phyloP scores from a whole-genome alignment of 2,888 invertebrate genomes.

The Zhuqinia jingwanae region DNA sequence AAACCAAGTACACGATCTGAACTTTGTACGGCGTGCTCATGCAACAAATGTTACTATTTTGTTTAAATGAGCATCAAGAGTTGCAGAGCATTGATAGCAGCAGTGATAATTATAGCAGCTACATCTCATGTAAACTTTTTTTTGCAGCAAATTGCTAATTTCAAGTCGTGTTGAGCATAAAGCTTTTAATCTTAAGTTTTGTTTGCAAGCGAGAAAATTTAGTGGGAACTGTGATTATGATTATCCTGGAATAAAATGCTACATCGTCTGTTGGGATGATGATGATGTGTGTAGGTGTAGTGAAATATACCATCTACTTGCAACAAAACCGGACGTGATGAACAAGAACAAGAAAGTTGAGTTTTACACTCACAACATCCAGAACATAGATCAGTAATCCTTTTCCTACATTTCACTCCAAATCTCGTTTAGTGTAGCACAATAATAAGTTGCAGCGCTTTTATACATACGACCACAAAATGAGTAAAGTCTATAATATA shows the following conservation, averaged over 20 bases:
- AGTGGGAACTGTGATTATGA: neutral
- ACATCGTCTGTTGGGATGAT: neutral
- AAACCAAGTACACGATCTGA: neutral
- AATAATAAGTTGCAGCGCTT: slow-evolving; percentile 6
- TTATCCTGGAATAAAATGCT: slow-evolving; percentile 12
- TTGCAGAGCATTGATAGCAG: neutral
- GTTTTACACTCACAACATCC: neutral
- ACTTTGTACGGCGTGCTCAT: neutral
- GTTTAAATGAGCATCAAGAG: neutral
- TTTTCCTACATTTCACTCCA: neutral
- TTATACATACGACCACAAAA: neutral
- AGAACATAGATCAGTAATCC: neutral
- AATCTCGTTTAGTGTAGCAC: too few species aligned
- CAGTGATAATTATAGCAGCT: neutral
- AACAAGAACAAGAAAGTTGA: neutral
- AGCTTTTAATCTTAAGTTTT: neutral
- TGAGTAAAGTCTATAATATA: neutral
- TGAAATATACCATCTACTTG: too few species aligned
- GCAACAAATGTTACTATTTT: slow-evolving; percentile 2
- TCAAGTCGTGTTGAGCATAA: slow-evolving; percentile 3
- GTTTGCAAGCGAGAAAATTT: neutral
- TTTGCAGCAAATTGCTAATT: slow-evolving; percentile 43
- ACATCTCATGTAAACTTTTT: slow-evolving; percentile 16
- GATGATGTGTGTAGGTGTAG: neutral
- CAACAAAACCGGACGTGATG: too few species aligned